These are phyloP conservation scores for Chloebia gouldiae DNA, from an alignment of 2,113 vertebrate genomes.

Conservation along the genomic window DNA sequence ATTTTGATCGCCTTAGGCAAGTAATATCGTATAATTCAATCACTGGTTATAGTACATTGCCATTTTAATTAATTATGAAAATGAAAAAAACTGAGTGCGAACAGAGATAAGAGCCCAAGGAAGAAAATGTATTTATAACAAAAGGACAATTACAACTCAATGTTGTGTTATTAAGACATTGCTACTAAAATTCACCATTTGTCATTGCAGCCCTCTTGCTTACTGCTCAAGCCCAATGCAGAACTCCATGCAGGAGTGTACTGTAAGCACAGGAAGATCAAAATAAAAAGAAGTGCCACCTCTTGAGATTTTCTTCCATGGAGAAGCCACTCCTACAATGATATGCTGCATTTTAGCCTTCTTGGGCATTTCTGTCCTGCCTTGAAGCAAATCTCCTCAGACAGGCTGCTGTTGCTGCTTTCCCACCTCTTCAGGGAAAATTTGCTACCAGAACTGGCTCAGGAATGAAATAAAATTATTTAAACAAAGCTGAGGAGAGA, in stretches of 20 bases:
- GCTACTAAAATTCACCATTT: neutral
- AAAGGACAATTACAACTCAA: slow-evolving; percentile 29
- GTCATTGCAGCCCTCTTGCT: neutral
- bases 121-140: slow-evolving; percentile 38
- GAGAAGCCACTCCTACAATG: neutral
- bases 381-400: neutral
- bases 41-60: slow-evolving; percentile 57
- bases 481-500: neutral
- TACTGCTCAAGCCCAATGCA: neutral
- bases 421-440: neutral
- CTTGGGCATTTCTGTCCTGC: neutral
- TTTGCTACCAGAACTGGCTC: neutral
- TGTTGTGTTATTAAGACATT: slow-evolving; percentile 27
- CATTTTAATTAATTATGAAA: slow-evolving; percentile 69
- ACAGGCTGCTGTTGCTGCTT: neutral
- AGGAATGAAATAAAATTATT: neutral
- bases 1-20: slow-evolving; percentile 63
- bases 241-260: neutral
- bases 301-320: neutral
- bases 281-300: neutral
- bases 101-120: slow-evolving; percentile 38
- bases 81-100: slow-evolving; percentile 33
- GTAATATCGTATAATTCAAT: slow-evolving; percentile 69
- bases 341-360: neutral
- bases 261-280: neutral